A percentile compares a stretch with the other conserved stretches of the same genome.
Evolutionary conservation across 2,888 invertebrate genomes (phyloP).

Genomic region (Tiliacea aurago): DNA sequence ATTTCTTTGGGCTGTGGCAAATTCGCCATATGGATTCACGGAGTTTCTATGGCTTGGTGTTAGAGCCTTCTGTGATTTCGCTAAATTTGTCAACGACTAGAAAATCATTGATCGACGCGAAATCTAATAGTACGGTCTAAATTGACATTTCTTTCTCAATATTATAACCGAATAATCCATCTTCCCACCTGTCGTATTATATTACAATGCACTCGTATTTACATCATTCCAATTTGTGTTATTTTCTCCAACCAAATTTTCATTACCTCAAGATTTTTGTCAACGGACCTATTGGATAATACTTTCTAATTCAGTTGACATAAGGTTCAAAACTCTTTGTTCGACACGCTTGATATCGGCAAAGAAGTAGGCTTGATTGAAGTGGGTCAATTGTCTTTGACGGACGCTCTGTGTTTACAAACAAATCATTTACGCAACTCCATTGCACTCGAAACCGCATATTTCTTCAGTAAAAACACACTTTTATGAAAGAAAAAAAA

Average conservation of each 20-base stretch:
- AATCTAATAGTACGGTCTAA: background rate
- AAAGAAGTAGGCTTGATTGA: slow-evolving; percentile 58
- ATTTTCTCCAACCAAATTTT: slow-evolving; percentile 54
- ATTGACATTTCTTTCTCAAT: slow-evolving; percentile 1
- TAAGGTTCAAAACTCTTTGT: slow-evolving; percentile 49
- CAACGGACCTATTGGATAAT: background rate
- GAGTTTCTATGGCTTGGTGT: background rate
- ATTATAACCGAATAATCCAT: slow-evolving; percentile 15
- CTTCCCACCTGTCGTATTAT: background rate
- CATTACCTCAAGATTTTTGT: slow-evolving; percentile 3
- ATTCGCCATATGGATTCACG: slow-evolving; percentile 9
- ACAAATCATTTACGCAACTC: slow-evolving; percentile 76
- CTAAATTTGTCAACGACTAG: background rate
- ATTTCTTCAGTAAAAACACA: slow-evolving; percentile 12
- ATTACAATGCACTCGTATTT: slow-evolving; percentile 8
- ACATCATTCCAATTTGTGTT: slow-evolving; percentile 17
- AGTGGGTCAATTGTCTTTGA: slow-evolving; percentile 78
- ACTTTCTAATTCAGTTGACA: background rate
- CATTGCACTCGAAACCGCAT: slow-evolving; percentile 67
- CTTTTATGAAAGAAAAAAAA: too few relatives aligned
- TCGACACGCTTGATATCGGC: slow-evolving; percentile 45
- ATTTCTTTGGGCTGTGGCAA: slow-evolving; percentile 25
- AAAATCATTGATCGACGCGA: background rate
- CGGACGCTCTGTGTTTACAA: slow-evolving; percentile 81
- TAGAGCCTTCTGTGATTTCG: background rate